Percentiles rank a stretch among this genome's conserved stretches.
Conservation (phyloP, 2,888 invertebrate species). For the Netelia virgata region DNA sequence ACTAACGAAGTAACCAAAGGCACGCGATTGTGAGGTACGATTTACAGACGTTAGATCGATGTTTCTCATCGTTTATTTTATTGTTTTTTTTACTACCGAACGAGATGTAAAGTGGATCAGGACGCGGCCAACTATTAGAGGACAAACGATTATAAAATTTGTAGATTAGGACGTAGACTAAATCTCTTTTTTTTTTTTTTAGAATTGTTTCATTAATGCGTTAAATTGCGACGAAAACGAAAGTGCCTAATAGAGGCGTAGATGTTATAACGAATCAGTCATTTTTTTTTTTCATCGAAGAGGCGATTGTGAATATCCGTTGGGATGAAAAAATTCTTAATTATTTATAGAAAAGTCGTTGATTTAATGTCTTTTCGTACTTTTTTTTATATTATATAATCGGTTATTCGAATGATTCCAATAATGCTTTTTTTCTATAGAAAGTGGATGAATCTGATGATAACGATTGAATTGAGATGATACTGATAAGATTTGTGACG, state of each 20-base stretch:
- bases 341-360: not conserved
- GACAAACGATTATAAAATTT: constrained; percentile 10
- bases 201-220: not conserved
- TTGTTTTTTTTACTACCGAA: too few species aligned
- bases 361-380: too few species aligned
- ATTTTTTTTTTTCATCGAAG: not conserved
- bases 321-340: not conserved
- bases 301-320: not conserved
- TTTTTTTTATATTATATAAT: too few species aligned
- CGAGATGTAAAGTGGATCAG: not conserved
- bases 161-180: not conserved
- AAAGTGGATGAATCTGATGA: constrained; percentile 52
- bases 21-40: constrained; percentile 78
- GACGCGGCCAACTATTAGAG: not conserved
- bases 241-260: constrained; percentile 46
- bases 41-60: not conserved
- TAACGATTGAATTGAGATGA: constrained; percentile 25
- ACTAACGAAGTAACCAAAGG: constrained; percentile 82
- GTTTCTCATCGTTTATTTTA: constrained; percentile 8
- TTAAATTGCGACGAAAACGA: constrained; percentile 7
- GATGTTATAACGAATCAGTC: not conserved
- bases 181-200: not conserved
- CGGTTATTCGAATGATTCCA: not conserved
- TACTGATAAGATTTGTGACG: constrained; percentile 23
- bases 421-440: not conserved